Evolutionary conservation across 2,888 invertebrate species (phyloP), one percentile per base, ranked within the genome.

Genomic region (Rhagonycha fulva): DNA sequence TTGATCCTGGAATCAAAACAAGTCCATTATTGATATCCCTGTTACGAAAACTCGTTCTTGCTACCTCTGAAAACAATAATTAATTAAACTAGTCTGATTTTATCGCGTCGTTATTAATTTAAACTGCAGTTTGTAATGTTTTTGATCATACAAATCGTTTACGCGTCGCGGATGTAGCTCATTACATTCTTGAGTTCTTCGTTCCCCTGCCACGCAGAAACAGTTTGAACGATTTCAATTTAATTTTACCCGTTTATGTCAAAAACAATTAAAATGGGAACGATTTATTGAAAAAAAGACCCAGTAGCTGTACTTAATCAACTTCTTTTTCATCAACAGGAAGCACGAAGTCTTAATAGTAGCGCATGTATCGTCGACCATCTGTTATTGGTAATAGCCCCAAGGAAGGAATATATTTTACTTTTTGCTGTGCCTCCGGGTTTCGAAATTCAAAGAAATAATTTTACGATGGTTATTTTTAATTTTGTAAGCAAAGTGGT

Each of bases 271-370:
- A 47, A 47, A 47, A 47, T 47, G 47, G 47, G 47, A 47, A 47
- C 47, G 47, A 47, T 47, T 47, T 47, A 47, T 47, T 47, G 47
- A 47, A 47, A 47, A 47, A 47, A 47, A 47, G 47, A 47, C 26
- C 26, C 63, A 66, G 63, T 66, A 66, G 63, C 63, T 66, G 26
- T 66, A 66, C 24, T 66, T 66, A 66, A 66, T 66, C 63, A 26
- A 66, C 63, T 66, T 66, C 63, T 66, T 66, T 66, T 24, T 24
- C 63, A 66, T 66, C 63, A 66, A 66, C 63, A 66, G 63, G 63
- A 66, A 66, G 63, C 63, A 66, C 19, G 23, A 26, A 66, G 14
- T 24, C 63, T 66, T 24, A 66, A 66, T 24, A 66, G 24, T 23
- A 24, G 24, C 63, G 24, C 63, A 66, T 26, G 23, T 66, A 66